These are phyloP conservation scores for Mobula hypostoma DNA, from an alignment of 2,113 vertebrate species.

Conservation along the genomic window DNA sequence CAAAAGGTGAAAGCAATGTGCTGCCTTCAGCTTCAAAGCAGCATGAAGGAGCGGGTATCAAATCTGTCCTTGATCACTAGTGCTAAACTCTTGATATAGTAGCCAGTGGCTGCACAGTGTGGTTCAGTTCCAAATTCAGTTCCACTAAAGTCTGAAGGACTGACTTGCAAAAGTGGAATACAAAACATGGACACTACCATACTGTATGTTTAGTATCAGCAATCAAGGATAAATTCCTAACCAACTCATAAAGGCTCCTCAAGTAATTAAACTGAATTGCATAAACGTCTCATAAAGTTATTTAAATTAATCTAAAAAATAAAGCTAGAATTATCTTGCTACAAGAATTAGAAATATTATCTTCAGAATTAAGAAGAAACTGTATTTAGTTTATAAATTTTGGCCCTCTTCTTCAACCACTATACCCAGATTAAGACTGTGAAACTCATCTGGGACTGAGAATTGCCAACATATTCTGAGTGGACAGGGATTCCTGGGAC, in stretches of 20 bases:
- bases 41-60: not conserved
- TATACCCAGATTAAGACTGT: not conserved
- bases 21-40: not conserved
- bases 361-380: not conserved
- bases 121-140: too few species aligned
- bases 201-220: too few species aligned
- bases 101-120: too few species aligned
- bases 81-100: too few species aligned
- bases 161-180: too few species aligned
- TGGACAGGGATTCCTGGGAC: not conserved
- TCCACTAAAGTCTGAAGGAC: too few species aligned
- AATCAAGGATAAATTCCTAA: too few species aligned
- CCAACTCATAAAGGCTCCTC: not conserved
- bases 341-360: conserved; percentile 2
- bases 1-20: not conserved
- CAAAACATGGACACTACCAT: too few species aligned
- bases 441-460: not conserved
- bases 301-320: not conserved
- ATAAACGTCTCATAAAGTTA: not conserved
- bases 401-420: not conserved
- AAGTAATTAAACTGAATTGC: not conserved
- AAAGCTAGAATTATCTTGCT: not conserved
- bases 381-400: not conserved
- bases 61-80: too few species aligned
- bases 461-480: not conserved